phyloP scores from a whole-genome alignment of 2,797 vertebrate species.

The Masticophis lateralis region DNA sequence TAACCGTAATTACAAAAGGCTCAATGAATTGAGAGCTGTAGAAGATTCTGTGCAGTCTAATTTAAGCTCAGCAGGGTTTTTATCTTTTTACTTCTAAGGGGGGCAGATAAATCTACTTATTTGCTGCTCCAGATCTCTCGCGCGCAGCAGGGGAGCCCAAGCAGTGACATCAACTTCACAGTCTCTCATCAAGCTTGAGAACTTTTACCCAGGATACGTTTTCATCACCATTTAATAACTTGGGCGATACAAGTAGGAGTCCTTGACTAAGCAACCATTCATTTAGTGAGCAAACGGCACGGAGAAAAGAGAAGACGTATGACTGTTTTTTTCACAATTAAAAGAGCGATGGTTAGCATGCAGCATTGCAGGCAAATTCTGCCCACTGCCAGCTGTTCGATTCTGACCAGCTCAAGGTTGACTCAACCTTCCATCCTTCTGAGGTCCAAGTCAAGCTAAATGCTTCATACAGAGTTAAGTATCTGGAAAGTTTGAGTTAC shows the following conservation, averaged over 20 bases:
- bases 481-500: neutral
- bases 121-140: conserved; percentile 19
- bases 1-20: conserved; percentile 15
- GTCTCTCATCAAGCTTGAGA: conserved; percentile 1
- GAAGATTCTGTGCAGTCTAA: fast-evolving
- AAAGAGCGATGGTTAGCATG: neutral
- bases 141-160: neutral
- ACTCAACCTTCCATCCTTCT: neutral
- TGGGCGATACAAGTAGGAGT: neutral
- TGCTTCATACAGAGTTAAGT: neutral
- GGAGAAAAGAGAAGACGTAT: neutral
- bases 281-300: too few relatives aligned
- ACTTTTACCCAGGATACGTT: conserved; percentile 6
- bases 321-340: neutral
- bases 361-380: neutral
- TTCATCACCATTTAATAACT: neutral
- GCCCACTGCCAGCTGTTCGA: neutral
- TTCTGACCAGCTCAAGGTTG: neutral
- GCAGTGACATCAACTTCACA: conserved; percentile 7
- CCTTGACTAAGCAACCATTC: neutral
- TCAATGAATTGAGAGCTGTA: neutral
- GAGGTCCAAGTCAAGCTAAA: neutral
- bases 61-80: neutral
- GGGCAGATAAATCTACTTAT: neutral
- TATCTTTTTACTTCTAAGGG: neutral